phyloP scores from a whole-genome alignment of 2,888 invertebrate genomes.

The Steromphala cineraria region DNA sequence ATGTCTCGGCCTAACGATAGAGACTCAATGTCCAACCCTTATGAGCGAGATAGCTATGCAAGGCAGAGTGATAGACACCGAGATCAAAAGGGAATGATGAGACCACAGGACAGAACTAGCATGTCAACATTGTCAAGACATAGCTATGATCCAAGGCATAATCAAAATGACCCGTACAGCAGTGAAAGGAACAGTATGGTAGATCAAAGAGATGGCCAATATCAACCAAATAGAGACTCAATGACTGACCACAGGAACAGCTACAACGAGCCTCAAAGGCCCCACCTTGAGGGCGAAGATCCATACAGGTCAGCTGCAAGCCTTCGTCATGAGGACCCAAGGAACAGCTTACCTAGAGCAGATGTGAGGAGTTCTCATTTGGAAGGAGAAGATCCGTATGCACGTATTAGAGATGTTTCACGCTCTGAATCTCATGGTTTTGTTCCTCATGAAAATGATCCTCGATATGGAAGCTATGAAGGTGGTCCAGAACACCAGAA shows the following conservation, averaged over 20 bases:
- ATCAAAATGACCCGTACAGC: not conserved
- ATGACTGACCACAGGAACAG: not conserved
- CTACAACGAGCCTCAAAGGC: not conserved
- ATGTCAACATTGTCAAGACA: slow-evolving; percentile 4
- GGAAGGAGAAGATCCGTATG: not conserved
- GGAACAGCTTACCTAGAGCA: not conserved
- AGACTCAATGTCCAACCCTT: not conserved
- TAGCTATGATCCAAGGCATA: not conserved
- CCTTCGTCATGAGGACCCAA: not conserved
- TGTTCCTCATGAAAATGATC: not conserved
- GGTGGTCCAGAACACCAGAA: not conserved
- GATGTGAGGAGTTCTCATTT: not conserved
- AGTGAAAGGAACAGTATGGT: not conserved
- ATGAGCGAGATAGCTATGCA: not conserved
- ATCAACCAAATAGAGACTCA: too few relatives aligned
- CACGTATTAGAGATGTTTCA: not conserved
- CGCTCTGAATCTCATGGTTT: not conserved
- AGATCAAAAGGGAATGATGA: too few relatives aligned
- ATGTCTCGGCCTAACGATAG: not conserved
- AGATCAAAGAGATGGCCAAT: not conserved
- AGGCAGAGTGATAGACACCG: not conserved
- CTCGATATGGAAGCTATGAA: too few relatives aligned
- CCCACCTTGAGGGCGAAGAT: not conserved
- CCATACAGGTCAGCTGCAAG: not conserved
- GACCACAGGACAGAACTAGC: not conserved